These are phyloP conservation scores for Orussus abietinus DNA, from an alignment of 1,140 invertebrate genomes.

Conservation along the genomic window DNA sequence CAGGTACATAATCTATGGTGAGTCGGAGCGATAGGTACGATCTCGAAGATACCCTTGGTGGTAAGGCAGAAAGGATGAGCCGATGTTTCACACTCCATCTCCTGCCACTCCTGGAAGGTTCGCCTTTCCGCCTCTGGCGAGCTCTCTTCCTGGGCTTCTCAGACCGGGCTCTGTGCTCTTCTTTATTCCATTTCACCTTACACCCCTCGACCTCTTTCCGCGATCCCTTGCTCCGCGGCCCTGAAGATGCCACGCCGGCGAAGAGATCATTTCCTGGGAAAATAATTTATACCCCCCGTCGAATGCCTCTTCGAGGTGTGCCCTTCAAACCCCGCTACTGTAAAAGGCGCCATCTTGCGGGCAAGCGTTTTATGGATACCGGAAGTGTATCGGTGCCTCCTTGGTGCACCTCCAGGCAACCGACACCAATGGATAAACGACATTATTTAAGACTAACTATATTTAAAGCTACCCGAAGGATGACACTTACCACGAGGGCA, in stretches of 20 bases:
- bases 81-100: slow-evolving; percentile 42
- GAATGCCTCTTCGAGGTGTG: slow-evolving; percentile 13
- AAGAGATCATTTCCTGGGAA: slow-evolving; percentile 25
- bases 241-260: no score
- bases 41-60: no score
- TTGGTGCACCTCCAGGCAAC: no score
- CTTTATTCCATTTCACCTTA: slow-evolving; percentile 21
- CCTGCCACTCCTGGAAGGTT: slow-evolving; percentile 30
- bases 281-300: slow-evolving; percentile 25
- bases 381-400: no score
- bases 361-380: no score
- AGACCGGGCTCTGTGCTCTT: slow-evolving; percentile 21
- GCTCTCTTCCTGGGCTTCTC: slow-evolving; percentile 26
- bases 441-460: no score
- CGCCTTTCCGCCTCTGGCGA: slow-evolving; percentile 22
- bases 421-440: no score
- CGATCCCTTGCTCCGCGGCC: slow-evolving; percentile 1
- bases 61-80: slow-evolving; percentile 31
- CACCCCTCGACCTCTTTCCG: slow-evolving; percentile 13
- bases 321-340: no score
- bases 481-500: no score
- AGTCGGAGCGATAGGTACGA: not conserved
- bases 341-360: no score
- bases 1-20: not conserved
- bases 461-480: no score